A percentile compares a stretch with the other conserved stretches of the same genome.
These are phyloP conservation scores for Smutsia gigantea DNA, from an alignment of 2,797 vertebrate genomes.

Conservation along the genomic window DNA sequence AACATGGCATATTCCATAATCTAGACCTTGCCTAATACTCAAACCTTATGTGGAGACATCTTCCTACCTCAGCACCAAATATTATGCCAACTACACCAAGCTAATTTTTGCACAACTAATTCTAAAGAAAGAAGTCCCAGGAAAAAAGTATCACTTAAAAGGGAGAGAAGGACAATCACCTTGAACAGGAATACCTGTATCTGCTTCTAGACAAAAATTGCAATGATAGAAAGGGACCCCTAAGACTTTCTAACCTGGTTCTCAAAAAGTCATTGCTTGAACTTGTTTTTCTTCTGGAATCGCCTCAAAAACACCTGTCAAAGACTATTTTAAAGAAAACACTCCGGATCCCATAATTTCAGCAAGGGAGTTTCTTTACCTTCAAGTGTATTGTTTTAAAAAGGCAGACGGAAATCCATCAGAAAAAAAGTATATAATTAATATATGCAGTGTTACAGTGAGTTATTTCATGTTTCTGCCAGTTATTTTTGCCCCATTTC, in stretches of 20 bases:
- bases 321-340: neutral
- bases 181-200: neutral
- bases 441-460: neutral
- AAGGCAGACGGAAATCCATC: neutral
- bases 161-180: neutral
- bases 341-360: neutral
- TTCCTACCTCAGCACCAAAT: neutral
- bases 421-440: neutral
- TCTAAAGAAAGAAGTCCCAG: neutral
- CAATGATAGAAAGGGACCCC: neutral
- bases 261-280: neutral
- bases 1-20: neutral
- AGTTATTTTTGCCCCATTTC: neutral
- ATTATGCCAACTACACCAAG: neutral
- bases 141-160: neutral
- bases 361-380: neutral
- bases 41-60: neutral
- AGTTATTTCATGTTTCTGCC: neutral
- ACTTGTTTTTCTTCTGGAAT: neutral
- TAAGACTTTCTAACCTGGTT: neutral
- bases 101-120: neutral
- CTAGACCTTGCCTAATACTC: neutral
- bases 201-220: neutral
- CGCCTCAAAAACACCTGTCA: neutral
- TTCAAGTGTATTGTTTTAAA: neutral